Conservation (phyloP, 2,113 vertebrate species). For the Henicopernis longicauda region DNA sequence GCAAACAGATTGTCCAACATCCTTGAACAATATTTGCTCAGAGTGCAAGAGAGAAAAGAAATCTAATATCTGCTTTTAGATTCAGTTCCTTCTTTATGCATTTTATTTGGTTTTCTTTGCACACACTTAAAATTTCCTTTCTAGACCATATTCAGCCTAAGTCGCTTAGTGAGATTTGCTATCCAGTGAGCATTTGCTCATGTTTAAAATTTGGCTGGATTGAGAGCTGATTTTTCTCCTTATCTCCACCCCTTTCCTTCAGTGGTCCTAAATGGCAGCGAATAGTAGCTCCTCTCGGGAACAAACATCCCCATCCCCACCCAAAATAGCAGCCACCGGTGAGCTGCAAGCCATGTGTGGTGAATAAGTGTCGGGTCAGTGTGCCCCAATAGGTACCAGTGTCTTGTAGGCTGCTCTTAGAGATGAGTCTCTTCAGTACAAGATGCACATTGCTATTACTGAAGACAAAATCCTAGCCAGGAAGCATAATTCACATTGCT, state of each 20-base stretch:
- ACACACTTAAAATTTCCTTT: neutral
- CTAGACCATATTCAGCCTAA: neutral
- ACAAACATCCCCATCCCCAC: neutral
- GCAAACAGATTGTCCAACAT: neutral
- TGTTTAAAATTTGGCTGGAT: neutral
- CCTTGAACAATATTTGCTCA: neutral
- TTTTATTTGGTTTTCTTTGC: neutral
- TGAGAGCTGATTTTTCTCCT: neutral
- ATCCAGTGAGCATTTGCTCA: neutral
- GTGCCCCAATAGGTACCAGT: neutral
- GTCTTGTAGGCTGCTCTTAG: neutral
- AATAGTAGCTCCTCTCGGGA: neutral
- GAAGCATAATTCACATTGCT: neutral
- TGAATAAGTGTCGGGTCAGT: neutral
- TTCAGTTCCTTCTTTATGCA: neutral
- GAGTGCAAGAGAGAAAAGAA: neutral
- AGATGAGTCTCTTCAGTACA: neutral
- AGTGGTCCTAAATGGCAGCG: neutral
- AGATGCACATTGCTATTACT: neutral
- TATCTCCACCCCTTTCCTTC: neutral
- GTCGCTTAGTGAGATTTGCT: neutral
- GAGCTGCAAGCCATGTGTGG: neutral
- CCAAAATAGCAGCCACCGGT: neutral
- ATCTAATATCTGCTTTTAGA: neutral
- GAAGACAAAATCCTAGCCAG: neutral